Evolutionary conservation across 2,888 invertebrate species (phyloP), one percentile per base, ranked within the genome.

Genomic region (Drosophila picticornis): DNA sequence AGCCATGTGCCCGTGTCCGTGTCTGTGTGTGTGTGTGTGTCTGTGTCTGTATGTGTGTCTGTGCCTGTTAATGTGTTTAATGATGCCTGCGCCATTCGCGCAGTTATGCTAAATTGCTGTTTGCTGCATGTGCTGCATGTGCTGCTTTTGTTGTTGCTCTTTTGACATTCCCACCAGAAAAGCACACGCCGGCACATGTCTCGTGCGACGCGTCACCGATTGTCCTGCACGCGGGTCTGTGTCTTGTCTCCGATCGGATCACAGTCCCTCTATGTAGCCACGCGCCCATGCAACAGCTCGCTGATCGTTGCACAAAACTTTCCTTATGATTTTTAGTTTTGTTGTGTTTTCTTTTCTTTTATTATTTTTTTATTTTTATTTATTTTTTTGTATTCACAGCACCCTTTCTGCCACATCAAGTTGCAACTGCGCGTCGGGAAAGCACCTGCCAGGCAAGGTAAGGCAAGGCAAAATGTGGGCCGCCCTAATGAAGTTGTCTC

Each of bases 61-160:
- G 63, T 70, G 88, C 72, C 78, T 87, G 87, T 87, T 89, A 86
- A 86, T 89, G 85, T 87, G 88, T 87, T 87, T 86, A 89, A 86
- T 86, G 88, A 86, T 86, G 79, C 90, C 90, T 79, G 82, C 73
- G 77, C 89, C 84, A 81, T 75, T 75, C 78, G 80, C 84, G 83
- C 79, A 85, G 83, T 85, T 88, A 85, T 86, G 88, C 85, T 87
- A 89, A 87, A 82, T 89, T 89, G 83, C 74, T 64, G 65, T 80
- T 80, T 68, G 66, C 46, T 36, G 66, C 31, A 13, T 36, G 36
- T 68, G 66, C 46, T 36, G 66, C 31, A 13, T 36, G 36, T 32
- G 22, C 13, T 7, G 13, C 56, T 25, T 19, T 38, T 48, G 57
- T 48, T 63, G 52, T 67, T 65, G 64, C 57, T 25, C 22, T 16